Percentiles rank a stretch among this genome's conserved stretches.
phyloP scores from a whole-genome alignment of 2,113 vertebrate species.

The Arothron firmamentum region DNA sequence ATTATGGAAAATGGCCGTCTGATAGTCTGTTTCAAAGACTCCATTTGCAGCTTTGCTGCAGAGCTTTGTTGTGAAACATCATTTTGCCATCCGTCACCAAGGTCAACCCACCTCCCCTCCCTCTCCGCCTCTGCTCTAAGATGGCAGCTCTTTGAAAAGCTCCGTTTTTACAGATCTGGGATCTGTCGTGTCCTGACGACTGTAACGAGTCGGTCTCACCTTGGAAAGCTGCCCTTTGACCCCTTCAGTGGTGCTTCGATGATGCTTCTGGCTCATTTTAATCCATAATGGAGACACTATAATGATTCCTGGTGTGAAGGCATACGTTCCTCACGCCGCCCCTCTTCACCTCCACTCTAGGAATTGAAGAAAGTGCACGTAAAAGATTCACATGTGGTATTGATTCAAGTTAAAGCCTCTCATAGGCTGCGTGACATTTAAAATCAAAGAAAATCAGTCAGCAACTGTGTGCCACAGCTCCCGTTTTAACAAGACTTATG shows the following conservation, averaged over 20 bases:
- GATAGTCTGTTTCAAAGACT: slow-evolving; percentile 3
- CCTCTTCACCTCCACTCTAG: no score
- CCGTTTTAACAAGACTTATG: slow-evolving; percentile 32
- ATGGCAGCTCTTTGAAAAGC: slow-evolving; percentile 34
- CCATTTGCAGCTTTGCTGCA: slow-evolving; percentile 12
- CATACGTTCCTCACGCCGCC: no score
- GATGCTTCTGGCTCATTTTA: not conserved
- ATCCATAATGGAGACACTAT: no score
- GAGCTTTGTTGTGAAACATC: slow-evolving; percentile 26
- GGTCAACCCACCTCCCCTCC: slow-evolving; percentile 14
- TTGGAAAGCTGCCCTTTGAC: slow-evolving; percentile 30
- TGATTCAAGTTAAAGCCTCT: slow-evolving; percentile 22
- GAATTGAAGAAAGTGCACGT: no score
- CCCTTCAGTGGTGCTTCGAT: slow-evolving; percentile 25
- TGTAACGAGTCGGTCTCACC: slow-evolving; percentile 40
- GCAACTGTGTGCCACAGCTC: not conserved
- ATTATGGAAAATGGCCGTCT: slow-evolving; percentile 1
- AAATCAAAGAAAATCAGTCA: slow-evolving; percentile 33
- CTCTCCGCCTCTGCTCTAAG: not conserved
- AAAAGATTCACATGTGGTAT: no score
- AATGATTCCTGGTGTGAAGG: no score
- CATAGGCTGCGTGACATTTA: slow-evolving; percentile 43
- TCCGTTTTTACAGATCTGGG: slow-evolving; percentile 35
- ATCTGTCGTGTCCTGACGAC: slow-evolving; percentile 29
- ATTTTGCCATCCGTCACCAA: slow-evolving; percentile 27